These are phyloP conservation scores for Hycleus cichorii DNA, from an alignment of 1,140 invertebrate species.

Conservation along the genomic window DNA sequence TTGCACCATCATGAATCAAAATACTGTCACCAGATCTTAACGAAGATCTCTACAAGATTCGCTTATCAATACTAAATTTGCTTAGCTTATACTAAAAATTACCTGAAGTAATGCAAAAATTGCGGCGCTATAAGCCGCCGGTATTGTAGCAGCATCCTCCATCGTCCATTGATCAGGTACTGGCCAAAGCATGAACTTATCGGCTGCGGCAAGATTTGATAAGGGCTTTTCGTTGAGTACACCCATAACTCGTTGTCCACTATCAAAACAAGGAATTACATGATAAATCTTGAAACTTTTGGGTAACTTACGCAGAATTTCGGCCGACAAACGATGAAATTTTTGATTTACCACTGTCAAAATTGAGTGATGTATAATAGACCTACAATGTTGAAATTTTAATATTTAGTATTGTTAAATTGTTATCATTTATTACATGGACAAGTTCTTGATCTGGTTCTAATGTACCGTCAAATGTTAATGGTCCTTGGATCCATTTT, in stretches of 20 bases:
- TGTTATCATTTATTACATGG: too few relatives aligned
- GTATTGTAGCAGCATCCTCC: constrained; percentile 82
- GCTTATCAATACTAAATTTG: too few relatives aligned
- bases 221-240: background rate
- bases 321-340: constrained; percentile 76
- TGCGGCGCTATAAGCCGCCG: constrained; percentile 76
- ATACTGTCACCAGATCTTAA: constrained; percentile 6
- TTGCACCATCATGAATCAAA: constrained; percentile 75
- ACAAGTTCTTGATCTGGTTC: too few relatives aligned
- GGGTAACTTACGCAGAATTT: constrained; percentile 59
- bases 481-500: constrained; percentile 65
- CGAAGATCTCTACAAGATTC: too few relatives aligned
- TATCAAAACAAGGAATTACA: too few relatives aligned
- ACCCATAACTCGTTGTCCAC: too few relatives aligned
- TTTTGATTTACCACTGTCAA: constrained; percentile 52
- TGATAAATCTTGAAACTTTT: constrained; percentile 27
- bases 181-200: constrained; percentile 81
- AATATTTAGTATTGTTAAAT: too few relatives aligned
- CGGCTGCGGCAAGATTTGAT: constrained; percentile 59
- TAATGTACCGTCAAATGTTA: too few relatives aligned
- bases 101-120: constrained; percentile 66
- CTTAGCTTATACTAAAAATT: background rate
- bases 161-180: constrained; percentile 68
- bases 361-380: too few relatives aligned
- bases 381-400: too few relatives aligned